Percentiles rank a stretch among this genome's conserved stretches.
Evolutionary conservation across 2,113 vertebrate genomes (phyloP).

Genomic region (Cyanoliseus patagonus): DNA sequence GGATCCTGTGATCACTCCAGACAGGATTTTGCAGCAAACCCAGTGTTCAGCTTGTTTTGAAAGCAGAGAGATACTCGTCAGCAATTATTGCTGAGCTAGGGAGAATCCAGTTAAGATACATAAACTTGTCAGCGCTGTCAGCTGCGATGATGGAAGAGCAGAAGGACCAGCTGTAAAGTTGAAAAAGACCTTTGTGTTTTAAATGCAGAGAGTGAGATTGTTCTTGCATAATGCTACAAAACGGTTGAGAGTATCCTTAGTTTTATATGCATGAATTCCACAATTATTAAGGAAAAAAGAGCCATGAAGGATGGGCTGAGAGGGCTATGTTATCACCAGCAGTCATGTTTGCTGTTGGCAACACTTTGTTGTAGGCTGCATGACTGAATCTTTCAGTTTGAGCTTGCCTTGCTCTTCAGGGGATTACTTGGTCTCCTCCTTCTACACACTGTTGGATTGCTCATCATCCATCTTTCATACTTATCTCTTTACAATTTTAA

Average conservation of each 20-base stretch:
- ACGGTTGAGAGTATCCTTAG: neutral
- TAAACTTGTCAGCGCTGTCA: slow-evolving; percentile 42
- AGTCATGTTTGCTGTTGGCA: neutral
- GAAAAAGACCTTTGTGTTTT: slow-evolving; percentile 9
- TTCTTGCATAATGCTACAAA: neutral
- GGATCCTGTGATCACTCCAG: neutral
- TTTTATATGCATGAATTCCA: neutral
- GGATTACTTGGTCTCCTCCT: neutral
- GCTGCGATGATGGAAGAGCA: slow-evolving; percentile 13
- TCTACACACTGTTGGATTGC: neutral
- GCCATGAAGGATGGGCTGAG: neutral
- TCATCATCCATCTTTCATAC: neutral
- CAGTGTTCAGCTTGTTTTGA: neutral
- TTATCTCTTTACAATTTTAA: neutral
- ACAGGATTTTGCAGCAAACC: slow-evolving; percentile 11
- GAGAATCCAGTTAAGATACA: neutral
- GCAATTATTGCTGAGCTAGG: slow-evolving; percentile 25
- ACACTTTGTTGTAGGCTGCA: neutral
- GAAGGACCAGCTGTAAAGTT: neutral
- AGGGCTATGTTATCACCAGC: neutral
- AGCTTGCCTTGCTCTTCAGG: neutral
- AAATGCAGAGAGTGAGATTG: neutral
- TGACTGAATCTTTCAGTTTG: neutral
- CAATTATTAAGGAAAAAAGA: neutral
- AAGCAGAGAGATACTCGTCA: slow-evolving; percentile 21